Percentiles rank a stretch among this genome's conserved stretches.
phyloP scores from a whole-genome alignment of 1,140 invertebrate genomes.

The Apis dorsata region DNA sequence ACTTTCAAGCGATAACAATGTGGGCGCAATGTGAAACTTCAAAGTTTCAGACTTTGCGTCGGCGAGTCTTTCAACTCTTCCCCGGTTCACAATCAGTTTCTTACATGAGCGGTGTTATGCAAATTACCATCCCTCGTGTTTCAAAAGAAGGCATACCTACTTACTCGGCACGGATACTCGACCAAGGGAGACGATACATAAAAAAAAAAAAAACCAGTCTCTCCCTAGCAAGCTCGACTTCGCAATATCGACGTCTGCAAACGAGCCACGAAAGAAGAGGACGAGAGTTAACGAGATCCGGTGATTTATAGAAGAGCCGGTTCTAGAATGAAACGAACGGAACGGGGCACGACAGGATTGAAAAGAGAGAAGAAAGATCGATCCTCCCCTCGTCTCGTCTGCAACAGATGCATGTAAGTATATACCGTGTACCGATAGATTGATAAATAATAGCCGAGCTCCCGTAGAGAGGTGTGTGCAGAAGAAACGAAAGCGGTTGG shows the following conservation, averaged over 20 bases:
- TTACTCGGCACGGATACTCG: too few species aligned
- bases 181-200: too few species aligned
- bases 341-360: too few species aligned
- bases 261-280: not conserved
- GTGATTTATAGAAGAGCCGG: constrained; percentile 14
- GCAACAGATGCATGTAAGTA: not conserved
- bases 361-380: not conserved
- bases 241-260: not conserved
- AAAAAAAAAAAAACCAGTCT: too few species aligned
- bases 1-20: not conserved
- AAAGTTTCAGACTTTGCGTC: not conserved
- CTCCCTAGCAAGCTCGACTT: not conserved
- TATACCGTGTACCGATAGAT: not conserved
- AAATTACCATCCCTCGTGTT: not conserved
- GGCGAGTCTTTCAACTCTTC: not conserved
- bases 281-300: constrained; percentile 8
- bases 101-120: not conserved
- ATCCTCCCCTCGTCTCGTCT: not conserved
- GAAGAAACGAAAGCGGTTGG: not conserved
- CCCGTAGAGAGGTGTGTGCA: not conserved
- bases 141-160: not conserved
- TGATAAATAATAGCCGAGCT: constrained; percentile 18
- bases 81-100: not conserved
- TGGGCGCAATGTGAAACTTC: not conserved
- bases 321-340: not conserved